Evolutionary conservation across 2,797 vertebrate species (phyloP).

Genomic region (Cyprinella venusta): DNA sequence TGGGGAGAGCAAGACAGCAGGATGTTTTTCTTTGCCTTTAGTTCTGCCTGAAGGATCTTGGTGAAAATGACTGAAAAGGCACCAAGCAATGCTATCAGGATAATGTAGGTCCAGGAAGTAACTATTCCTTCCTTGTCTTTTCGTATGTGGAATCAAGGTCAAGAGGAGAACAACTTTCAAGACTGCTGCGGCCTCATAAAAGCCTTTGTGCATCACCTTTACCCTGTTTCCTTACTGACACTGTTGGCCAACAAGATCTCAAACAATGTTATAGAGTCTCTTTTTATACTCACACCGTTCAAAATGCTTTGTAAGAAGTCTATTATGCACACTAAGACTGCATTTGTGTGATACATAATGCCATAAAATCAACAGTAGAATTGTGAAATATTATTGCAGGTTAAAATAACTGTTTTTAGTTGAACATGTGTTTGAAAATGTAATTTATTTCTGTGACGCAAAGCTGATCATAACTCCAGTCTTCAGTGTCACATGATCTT

Average conservation of each 20-base stretch:
- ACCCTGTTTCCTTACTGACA: constrained; percentile 59
- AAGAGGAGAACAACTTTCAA: constrained; percentile 20
- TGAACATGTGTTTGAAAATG: background rate
- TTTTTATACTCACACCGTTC: background rate
- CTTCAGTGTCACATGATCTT: background rate
- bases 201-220: constrained; percentile 71
- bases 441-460: background rate
- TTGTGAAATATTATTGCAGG: background rate
- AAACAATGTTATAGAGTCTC: background rate
- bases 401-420: background rate
- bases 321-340: background rate
- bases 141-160: constrained; percentile 52
- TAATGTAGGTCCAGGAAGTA: constrained; percentile 15
- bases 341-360: background rate
- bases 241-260: background rate
- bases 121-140: background rate
- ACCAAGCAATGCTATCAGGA: background rate
- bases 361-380: background rate
- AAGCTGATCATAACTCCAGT: background rate
- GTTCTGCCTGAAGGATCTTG: constrained; percentile 1
- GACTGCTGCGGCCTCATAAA: constrained; percentile 68
- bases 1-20: background rate
- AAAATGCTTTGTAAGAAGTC: background rate
- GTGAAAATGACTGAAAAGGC: constrained; percentile 19
- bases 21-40: background rate